Percentiles rank a stretch among this genome's conserved stretches.
phyloP scores from a whole-genome alignment of 1,140 invertebrate genomes.

The Pachypeltis micranthus region DNA sequence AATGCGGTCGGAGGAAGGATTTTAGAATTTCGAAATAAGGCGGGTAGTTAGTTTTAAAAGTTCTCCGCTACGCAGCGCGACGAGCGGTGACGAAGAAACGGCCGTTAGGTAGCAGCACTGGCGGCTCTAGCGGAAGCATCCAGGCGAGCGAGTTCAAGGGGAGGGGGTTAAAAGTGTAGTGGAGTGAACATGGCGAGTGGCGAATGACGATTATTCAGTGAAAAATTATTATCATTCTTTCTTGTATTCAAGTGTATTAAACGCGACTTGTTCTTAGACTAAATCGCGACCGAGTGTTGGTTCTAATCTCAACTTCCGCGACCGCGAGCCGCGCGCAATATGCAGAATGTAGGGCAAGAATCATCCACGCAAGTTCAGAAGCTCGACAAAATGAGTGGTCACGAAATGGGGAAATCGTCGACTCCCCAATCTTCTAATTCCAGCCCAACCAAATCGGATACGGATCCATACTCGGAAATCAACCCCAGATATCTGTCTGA shows the following conservation, averaged over 20 bases:
- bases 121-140: not conserved
- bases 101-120: not conserved
- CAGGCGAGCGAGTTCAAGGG: not conserved
- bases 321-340: slow-evolving; percentile 47
- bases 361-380: slow-evolving; percentile 59
- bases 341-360: slow-evolving; percentile 76
- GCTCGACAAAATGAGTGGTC: slow-evolving; percentile 52
- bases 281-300: not conserved
- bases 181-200: not conserved
- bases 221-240: not conserved
- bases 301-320: not conserved
- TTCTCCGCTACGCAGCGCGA: too few species aligned
- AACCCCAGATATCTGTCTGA: slow-evolving; percentile 74
- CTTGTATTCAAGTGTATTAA: not conserved
- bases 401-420: slow-evolving; percentile 47
- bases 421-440: slow-evolving; percentile 49
- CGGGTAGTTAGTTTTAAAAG: too few species aligned
- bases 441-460: slow-evolving; percentile 61
- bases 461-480: slow-evolving; percentile 58
- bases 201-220: not conserved
- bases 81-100: too few species aligned
- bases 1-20: too few species aligned
- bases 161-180: not conserved
- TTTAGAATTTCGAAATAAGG: too few species aligned
- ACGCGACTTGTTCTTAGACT: not conserved